phyloP scores from a whole-genome alignment of 2,797 vertebrate genomes.

The Pseudochromis fuscus region DNA sequence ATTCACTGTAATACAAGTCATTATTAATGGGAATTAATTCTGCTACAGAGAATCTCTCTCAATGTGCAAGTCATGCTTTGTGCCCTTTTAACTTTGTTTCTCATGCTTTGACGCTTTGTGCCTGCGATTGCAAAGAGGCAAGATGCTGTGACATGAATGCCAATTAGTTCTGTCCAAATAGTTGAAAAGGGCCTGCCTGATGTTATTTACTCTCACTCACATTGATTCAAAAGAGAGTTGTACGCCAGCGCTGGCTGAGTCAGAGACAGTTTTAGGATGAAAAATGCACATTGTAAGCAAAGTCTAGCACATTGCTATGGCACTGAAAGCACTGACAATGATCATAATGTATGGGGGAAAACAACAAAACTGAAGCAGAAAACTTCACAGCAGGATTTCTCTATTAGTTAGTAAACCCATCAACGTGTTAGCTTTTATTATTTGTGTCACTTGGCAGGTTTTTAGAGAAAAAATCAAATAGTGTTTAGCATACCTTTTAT shows the following conservation, averaged over 20 bases:
- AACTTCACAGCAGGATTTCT: slow-evolving; percentile 14
- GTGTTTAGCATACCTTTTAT: background rate
- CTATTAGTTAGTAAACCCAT: slow-evolving; percentile 23
- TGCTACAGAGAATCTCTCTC: slow-evolving; percentile 21
- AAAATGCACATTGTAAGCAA: slow-evolving; percentile 82
- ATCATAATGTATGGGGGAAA: slow-evolving; percentile 71
- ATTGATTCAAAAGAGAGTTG: slow-evolving; percentile 58
- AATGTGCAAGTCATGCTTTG: slow-evolving; percentile 70
- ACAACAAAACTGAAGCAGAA: slow-evolving; percentile 17
- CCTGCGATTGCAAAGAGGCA: slow-evolving; percentile 65
- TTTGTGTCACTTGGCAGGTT: background rate
- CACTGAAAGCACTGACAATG: slow-evolving; percentile 81
- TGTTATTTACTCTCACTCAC: slow-evolving; percentile 73
- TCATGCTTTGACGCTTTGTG: slow-evolving; percentile 66
- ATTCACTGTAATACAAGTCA: background rate
- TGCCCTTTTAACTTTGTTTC: slow-evolving; percentile 63
- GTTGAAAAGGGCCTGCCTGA: slow-evolving; percentile 72
- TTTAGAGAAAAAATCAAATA: too few relatives aligned
- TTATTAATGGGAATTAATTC: slow-evolving; percentile 1
- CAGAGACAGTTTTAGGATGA: slow-evolving; percentile 67
- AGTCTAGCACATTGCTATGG: slow-evolving; percentile 81
- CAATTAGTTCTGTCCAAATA: slow-evolving; percentile 77
- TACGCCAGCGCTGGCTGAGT: slow-evolving; percentile 69
- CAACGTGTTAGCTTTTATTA: slow-evolving; percentile 4
- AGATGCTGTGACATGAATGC: slow-evolving; percentile 76